A percentile compares a stretch with the other conserved stretches of the same genome.
phyloP scores from a whole-genome alignment of 53 echinoderm and acorn worm species.

The Paracentrotus lividus region DNA sequence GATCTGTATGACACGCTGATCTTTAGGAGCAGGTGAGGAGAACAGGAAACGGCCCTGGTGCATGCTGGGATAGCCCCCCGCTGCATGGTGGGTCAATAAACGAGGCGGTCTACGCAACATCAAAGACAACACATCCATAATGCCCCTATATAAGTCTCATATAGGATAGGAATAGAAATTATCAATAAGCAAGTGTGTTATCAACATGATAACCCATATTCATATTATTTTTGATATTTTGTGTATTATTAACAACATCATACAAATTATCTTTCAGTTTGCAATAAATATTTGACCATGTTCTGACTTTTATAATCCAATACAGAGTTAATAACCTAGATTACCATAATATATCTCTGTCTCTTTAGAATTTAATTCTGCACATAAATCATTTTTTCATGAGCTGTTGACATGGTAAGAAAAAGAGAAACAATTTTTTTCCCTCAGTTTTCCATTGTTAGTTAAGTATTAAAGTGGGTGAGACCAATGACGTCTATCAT shows the following conservation, averaged over 20 bases:
- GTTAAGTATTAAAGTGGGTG: conserved; percentile 32
- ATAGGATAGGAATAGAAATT: not conserved
- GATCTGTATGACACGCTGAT: conserved; percentile 51
- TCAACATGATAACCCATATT: not conserved
- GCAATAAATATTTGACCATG: not conserved
- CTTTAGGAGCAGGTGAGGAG: conserved; percentile 49
- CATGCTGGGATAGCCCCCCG: conserved; percentile 39
- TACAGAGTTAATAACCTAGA: no score
- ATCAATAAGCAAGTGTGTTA: not conserved
- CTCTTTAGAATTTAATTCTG: no score
- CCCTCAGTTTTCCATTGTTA: no score
- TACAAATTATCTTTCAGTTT: not conserved
- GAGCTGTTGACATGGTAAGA: no score
- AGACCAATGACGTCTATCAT: not conserved
- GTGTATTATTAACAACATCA: not conserved
- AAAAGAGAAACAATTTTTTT: not conserved
- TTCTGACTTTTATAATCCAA: no score
- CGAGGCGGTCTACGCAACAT: not conserved
- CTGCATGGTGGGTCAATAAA: conserved; percentile 68
- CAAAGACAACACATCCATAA: conserved; percentile 40
- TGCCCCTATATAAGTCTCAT: not conserved
- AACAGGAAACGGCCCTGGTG: conserved; percentile 46
- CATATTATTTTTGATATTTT: no score
- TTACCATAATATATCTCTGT: no score
- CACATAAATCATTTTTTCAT: no score